Evolutionary conservation across 2,888 invertebrate genomes (phyloP).

Genomic region (Eumerus sabulonum): DNA sequence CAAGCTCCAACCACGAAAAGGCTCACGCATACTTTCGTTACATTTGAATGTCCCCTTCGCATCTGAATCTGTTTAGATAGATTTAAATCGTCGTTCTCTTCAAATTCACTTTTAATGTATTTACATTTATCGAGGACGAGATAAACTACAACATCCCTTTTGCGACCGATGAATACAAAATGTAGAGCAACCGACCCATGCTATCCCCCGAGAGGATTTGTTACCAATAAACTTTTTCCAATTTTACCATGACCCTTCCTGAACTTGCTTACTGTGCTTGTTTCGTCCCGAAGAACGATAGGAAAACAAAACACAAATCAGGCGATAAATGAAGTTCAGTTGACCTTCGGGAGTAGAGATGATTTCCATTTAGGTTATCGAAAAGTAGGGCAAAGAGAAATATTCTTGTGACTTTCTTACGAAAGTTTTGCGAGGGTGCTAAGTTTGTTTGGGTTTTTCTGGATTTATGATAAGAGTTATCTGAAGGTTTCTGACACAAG

Average conservation of each 20-base stretch:
- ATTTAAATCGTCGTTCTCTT: conserved; percentile 1
- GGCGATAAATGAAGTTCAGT: conserved; percentile 1
- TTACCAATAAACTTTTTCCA: conserved; percentile 2
- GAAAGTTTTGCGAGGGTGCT: too few species aligned
- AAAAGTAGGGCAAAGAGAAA: background rate
- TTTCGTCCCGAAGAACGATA: background rate
- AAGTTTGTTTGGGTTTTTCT: too few species aligned
- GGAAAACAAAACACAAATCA: conserved; percentile 2
- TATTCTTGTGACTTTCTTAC: background rate
- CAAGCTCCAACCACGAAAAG: too few species aligned
- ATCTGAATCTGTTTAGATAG: background rate
- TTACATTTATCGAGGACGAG: background rate
- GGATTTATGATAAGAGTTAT: too few species aligned
- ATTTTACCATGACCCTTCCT: background rate
- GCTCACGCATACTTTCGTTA: background rate
- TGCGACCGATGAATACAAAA: conserved; percentile 2
- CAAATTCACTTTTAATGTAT: conserved; percentile 6
- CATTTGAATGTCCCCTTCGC: background rate
- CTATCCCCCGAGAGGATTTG: background rate
- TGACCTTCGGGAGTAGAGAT: background rate
- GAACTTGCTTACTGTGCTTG: too few species aligned
- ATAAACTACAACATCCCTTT: conserved; percentile 5
- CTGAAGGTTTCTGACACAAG: too few species aligned
- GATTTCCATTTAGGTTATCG: background rate
- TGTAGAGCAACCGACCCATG: background rate